Evolutionary conservation across 1,140 invertebrate species (phyloP).

Genomic region (Agrypnia vestita): DNA sequence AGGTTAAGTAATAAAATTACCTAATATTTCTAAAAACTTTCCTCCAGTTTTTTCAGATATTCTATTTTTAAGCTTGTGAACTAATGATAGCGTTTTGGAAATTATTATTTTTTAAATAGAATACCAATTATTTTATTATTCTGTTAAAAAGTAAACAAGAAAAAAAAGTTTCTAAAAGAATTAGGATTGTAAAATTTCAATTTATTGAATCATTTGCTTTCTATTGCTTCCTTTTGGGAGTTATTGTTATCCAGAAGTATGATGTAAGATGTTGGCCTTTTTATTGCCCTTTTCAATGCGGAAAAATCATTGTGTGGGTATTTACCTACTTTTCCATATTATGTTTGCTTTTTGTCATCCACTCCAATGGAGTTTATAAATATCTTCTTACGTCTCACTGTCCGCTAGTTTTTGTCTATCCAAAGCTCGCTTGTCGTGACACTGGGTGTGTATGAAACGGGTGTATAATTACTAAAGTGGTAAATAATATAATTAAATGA

Average conservation of each 20-base stretch:
- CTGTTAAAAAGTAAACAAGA: too few relatives aligned
- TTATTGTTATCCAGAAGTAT: slow-evolving; percentile 40
- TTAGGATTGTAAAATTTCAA: too few relatives aligned
- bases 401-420: slow-evolving; percentile 43
- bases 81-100: too few relatives aligned
- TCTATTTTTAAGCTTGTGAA: too few relatives aligned
- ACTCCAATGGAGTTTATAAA: slow-evolving; percentile 53
- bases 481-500: too few relatives aligned
- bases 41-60: too few relatives aligned
- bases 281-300: slow-evolving; percentile 55
- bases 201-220: not conserved
- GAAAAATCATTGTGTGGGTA: slow-evolving; percentile 24
- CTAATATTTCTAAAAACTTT: too few relatives aligned
- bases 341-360: slow-evolving; percentile 58
- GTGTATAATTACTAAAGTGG: too few relatives aligned
- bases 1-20: too few relatives aligned
- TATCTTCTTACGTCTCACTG: slow-evolving; percentile 46
- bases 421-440: not conserved
- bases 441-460: slow-evolving; percentile 25
- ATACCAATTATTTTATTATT: too few relatives aligned
- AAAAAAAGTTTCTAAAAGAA: too few relatives aligned
- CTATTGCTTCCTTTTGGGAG: slow-evolving; percentile 13
- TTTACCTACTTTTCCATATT: slow-evolving; percentile 49
- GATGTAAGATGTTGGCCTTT: slow-evolving; percentile 46
- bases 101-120: too few relatives aligned